These are phyloP conservation scores for Xenopus petersii DNA, from an alignment of 2,797 vertebrate genomes.

Conservation along the genomic window DNA sequence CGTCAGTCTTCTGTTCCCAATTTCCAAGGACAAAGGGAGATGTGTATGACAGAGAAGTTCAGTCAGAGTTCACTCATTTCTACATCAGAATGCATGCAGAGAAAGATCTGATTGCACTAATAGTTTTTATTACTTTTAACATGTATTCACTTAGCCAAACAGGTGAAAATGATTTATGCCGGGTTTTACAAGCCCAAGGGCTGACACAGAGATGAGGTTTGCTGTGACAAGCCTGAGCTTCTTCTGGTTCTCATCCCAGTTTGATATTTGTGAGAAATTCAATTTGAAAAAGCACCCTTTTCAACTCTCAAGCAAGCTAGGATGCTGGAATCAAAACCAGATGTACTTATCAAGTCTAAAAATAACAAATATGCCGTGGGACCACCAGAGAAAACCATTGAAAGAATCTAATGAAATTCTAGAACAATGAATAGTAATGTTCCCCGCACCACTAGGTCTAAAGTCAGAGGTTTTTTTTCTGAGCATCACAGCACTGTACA, in stretches of 20 bases:
- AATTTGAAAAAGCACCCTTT: slow-evolving; percentile 79
- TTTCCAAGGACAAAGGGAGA: slow-evolving; percentile 60
- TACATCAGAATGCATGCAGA: slow-evolving; percentile 62
- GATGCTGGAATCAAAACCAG: slow-evolving; percentile 97
- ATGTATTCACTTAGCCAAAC: slow-evolving; percentile 77
- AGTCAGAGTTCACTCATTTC: slow-evolving; percentile 73
- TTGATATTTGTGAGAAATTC: slow-evolving; percentile 93
- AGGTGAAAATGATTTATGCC: slow-evolving; percentile 90
- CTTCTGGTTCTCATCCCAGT: slow-evolving; percentile 77
- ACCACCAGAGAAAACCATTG: slow-evolving; percentile 81
- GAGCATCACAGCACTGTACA: slow-evolving; percentile 61
- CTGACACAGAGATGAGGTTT: slow-evolving; percentile 66
- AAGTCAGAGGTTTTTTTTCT: slow-evolving; percentile 50
- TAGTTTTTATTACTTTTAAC: slow-evolving; percentile 77
- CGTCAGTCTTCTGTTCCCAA: slow-evolving; percentile 45
- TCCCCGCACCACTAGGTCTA: slow-evolving; percentile 59
- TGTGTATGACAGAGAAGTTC: slow-evolving; percentile 67
- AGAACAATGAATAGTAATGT: slow-evolving; percentile 65
- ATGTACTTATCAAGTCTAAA: slow-evolving; percentile 92
- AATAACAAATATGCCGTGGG: slow-evolving; percentile 91
- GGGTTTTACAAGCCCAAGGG: slow-evolving; percentile 71
- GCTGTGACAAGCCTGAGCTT: slow-evolving; percentile 69
- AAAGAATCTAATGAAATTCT: slow-evolving; percentile 64
- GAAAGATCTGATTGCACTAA: slow-evolving; percentile 71
- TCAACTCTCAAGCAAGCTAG: slow-evolving; percentile 80